Evolutionary conservation across 1,140 invertebrate species (phyloP), one percentile per base, ranked within the genome.

Genomic region (Meloidogyne chitwoodi): DNA sequence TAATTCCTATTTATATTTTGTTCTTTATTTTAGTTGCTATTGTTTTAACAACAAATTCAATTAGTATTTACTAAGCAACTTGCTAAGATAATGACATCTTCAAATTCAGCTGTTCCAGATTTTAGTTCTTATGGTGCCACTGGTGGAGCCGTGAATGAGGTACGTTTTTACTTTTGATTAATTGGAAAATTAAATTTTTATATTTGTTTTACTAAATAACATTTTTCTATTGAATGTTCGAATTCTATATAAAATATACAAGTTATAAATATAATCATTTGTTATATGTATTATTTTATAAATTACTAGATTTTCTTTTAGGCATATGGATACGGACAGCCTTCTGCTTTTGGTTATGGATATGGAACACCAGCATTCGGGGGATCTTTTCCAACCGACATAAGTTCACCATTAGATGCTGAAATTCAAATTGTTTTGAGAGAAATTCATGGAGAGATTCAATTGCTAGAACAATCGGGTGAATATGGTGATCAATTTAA

Each of bases 401-500:
- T 56, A 3, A 56, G 48, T 56, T 81, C 78, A 31, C 80, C 80
- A 24, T 63, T 81, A 22, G 80, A 81, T 66, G 80, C 80, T 6
- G 80, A 81, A 68, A 79, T 81, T 62, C 70, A 81, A 68, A 64
- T 81, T 48, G 80, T 81, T 24, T 38, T 72, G 26, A 38, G 80
- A n/a, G 80, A 81, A 71, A 81, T 81, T 22, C 80, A 82, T 64
- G 41, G 38, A 16, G 80, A 81, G 44, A 22, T 81, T 34, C 78
- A 70, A 27, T 22, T 64, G 24, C 48, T 81, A 8, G 80, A 81
- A 29, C 67, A 77, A 69, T 38, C 67, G 4, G 80, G 80, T 8
- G 80, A 81, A 63, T 81, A 83, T 44, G 80, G 80, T 38, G 80
- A 79, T 31, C 80, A 81, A 62, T 81, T 82, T 41, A 81, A 81